Base-by-base conservation (phyloP, 2,888 invertebrate species). In the Drosophila subsilvestris region DNA sequence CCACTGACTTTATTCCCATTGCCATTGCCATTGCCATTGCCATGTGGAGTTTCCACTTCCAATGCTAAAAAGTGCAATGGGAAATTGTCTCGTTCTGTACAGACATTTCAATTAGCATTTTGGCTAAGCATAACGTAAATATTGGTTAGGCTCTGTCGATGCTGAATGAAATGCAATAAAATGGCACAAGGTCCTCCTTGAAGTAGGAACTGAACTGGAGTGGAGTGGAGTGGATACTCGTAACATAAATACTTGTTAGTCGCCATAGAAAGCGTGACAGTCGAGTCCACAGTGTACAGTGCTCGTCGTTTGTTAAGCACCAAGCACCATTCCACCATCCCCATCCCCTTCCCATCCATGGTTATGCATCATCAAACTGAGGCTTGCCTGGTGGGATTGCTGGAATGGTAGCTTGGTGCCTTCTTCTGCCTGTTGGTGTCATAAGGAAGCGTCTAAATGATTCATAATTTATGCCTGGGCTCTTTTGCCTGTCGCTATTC, bases 361-460 rank as follows among this genome's bases (percentile, higher is more conserved):
- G 61, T 45, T 58, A 63, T 79, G 71, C 53, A 63, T 81, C 82
- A 70, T 73, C 63, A 27, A 59, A 54, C 22, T 56, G 43, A 60
- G 66, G 53, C 56, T 32, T 53, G 54, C 43, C 73, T 47, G 57
- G 6, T 2, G 22, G 25, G 5, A 6, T 25, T 20, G 20, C 2
- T 20, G 20, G 20, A 3, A 20, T 20, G 4, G 25, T 4, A 6
- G 25, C 25, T 25, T 25, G 25, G 22, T 51, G 47, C 27, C 25
- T 29, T 74, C 74, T 79, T 71, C 89, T 76, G 76, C 88, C 69
- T 63, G 75, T 78, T 71, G 76, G 88, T 86, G 88, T 89, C 90
- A 89, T 90, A 88, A 88, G 88, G 88, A 88, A 88, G 88, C 88
- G 88, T 82, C 85, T 77, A 88, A 90, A 89, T 90, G 89, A 90